Conservation (phyloP, 1,140 invertebrate genomes). For the Danaus melanippus region DNA sequence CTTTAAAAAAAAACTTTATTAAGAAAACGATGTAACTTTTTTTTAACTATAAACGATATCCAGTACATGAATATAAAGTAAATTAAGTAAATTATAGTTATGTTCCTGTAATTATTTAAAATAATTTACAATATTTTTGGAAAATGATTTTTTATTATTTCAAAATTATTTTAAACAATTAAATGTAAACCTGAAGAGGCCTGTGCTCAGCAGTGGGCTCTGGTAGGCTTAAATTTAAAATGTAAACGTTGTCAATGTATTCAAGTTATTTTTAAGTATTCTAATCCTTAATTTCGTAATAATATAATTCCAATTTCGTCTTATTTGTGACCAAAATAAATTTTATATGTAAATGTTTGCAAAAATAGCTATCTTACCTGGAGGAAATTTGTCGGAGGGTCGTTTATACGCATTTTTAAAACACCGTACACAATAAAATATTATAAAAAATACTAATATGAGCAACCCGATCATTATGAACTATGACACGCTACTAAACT, state of each 20-base stretch:
- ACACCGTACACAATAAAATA: constrained; percentile 18
- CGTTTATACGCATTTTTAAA: constrained; percentile 39
- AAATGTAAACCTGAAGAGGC: constrained; percentile 1
- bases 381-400: constrained; percentile 35
- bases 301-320: background rate
- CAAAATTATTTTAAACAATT: background rate
- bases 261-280: background rate
- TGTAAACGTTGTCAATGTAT: background rate
- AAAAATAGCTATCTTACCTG: constrained; percentile 29
- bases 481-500: background rate
- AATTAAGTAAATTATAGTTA: no score
- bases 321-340: background rate
- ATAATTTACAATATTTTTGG: no score
- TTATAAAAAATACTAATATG: constrained; percentile 22
- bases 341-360: background rate
- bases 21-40: no score
- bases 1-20: no score
- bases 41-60: no score
- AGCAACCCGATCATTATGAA: constrained; percentile 32
- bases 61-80: no score
- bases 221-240: no score
- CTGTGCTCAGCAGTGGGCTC: no score
- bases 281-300: background rate
- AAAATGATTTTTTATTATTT: no score
- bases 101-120: no score